phyloP scores from a whole-genome alignment of 2,888 invertebrate species.

The Callosobruchus maculatus region DNA sequence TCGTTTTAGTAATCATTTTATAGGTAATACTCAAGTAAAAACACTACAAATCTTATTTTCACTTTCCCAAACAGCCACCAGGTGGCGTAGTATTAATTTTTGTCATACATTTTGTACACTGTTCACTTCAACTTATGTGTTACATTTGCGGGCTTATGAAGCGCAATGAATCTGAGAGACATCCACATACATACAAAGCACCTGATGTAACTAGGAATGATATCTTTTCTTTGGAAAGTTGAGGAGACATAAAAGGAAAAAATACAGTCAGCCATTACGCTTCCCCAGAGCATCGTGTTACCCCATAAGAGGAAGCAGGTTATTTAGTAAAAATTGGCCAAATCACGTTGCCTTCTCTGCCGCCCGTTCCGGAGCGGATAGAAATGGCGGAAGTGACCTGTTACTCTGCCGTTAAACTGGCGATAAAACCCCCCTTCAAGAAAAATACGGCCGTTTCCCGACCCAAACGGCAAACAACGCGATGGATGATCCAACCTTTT shows the following conservation, averaged over 20 bases:
- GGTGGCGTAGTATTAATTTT: too few relatives aligned
- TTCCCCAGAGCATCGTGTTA: background rate
- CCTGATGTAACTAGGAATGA: too few relatives aligned
- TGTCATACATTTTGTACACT: too few relatives aligned
- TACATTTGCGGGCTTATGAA: too few relatives aligned
- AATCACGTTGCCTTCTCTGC: slow-evolving; percentile 33
- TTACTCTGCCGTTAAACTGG: slow-evolving; percentile 44
- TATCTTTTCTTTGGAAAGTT: too few relatives aligned
- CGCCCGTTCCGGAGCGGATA: slow-evolving; percentile 37
- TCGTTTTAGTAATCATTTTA: too few relatives aligned
- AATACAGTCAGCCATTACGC: background rate
- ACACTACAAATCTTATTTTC: too few relatives aligned
- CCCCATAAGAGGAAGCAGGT: slow-evolving; percentile 18
- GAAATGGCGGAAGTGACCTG: slow-evolving; percentile 42
- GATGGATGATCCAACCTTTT: background rate
- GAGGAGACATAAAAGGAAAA: background rate
- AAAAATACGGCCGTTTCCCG: background rate
- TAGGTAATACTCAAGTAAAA: too few relatives aligned
- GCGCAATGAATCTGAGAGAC: too few relatives aligned
- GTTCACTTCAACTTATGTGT: too few relatives aligned
- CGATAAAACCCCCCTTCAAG: slow-evolving; percentile 4
- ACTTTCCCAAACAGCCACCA: too few relatives aligned
- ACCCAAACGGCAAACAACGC: background rate
- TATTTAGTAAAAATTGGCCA: slow-evolving; percentile 39
- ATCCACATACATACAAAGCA: too few relatives aligned